Base-by-base conservation (phyloP, 1,140 invertebrate genomes). In the Babylonia areolata region DNA sequence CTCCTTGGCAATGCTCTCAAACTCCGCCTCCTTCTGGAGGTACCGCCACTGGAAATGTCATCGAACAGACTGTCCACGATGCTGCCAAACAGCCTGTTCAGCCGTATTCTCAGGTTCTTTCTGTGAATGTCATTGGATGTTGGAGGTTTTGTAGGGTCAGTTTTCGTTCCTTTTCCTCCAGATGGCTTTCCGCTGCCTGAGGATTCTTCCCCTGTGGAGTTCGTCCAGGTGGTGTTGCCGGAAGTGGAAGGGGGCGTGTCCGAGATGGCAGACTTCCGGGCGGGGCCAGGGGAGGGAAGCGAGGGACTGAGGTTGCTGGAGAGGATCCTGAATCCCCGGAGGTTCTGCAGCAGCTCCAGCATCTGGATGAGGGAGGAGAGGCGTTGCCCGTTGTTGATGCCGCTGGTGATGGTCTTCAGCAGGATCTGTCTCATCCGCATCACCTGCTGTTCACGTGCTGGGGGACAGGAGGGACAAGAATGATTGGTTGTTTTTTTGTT, bases 31-130 rank as follows among this genome's bases (percentile, higher is more conserved):
- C 75, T 77, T 42, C 75, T 77, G 17, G 75, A 77, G 15, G 20
- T 11, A 9, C 75, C 75, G 0, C 75, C 75, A 17, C 75, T 77
- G 33, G 71, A 73, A 33, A 73, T 31, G 39, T 77, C 75, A 37
- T 77, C 75, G 40, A 77, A 77, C 33, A 37, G 28, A 20, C 11
- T 17, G 39, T 77, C 75, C 15, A 77, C 75, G 28, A 77, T 40
- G 75, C 75, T 77, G 11, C 75, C 75, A 28, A 77, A 77, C 33
- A 77, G 35, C 20, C 75, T 39, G 75, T 77, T 77, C 37, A 77
- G 28, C 35, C 75, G 15, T 5, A 77, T 77, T 28, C 75, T 39
- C 75, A 77, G 39, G 39, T 39, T 77, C 75, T 77, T 77, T 17
- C 75, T 15, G 2, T 37, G 33, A 11, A 77, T 40, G 2, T 77